Evolutionary conservation across 2,113 vertebrate genomes (phyloP).

Genomic region (Glaucidium brasilianum): DNA sequence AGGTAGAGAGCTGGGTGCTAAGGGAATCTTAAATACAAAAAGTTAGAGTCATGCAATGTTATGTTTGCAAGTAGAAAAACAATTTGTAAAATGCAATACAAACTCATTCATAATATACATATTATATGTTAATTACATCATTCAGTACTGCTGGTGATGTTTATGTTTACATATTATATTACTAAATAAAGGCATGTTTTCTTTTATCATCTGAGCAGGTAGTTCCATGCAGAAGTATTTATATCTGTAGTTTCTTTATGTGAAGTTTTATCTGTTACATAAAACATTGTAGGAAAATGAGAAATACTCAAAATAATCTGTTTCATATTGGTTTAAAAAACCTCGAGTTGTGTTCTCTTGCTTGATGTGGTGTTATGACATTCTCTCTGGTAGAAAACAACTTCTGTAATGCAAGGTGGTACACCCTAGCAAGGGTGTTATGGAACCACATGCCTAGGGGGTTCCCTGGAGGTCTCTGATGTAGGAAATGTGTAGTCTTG

Average conservation of each 20-base stretch:
- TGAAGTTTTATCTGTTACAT: not conserved
- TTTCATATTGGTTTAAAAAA: not conserved
- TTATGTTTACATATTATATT: not conserved
- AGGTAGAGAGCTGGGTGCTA: not conserved
- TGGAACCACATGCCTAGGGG: not conserved
- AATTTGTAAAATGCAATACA: not conserved
- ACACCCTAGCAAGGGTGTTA: not conserved
- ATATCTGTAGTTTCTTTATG: not conserved
- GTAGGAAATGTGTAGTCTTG: not conserved
- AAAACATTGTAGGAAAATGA: not conserved
- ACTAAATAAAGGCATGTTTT: not conserved
- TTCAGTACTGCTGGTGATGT: not conserved
- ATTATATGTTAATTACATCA: not conserved
- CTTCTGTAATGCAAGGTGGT: not conserved
- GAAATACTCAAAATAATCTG: not conserved
- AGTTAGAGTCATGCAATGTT: not conserved
- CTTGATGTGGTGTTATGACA: not conserved
- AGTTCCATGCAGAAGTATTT: not conserved
- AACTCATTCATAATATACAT: not conserved
- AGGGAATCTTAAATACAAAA: not conserved
- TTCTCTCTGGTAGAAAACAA: not conserved
- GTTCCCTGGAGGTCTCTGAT: not conserved
- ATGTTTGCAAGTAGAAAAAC: not conserved
- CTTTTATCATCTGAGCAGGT: not conserved
- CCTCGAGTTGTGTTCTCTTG: not conserved